Evolutionary conservation across 1,140 invertebrate species (phyloP).

Genomic region (Scaptomyza graminum): DNA sequence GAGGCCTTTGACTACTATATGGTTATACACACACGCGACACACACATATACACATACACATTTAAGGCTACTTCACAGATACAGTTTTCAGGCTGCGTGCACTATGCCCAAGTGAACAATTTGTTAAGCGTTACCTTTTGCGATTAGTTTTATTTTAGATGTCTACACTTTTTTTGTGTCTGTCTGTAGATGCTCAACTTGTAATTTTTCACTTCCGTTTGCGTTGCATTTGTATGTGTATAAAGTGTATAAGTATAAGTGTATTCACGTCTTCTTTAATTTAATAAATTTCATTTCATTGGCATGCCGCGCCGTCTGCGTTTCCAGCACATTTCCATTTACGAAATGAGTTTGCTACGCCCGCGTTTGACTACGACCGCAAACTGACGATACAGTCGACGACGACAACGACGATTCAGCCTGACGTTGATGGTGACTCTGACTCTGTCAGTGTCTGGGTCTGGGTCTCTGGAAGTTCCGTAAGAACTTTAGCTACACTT

Average conservation of each 20-base stretch:
- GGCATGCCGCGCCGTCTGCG: conserved; percentile 39
- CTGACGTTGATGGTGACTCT: conserved; percentile 30
- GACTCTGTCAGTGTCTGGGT: conserved; percentile 48
- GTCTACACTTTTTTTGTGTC: conserved; percentile 1
- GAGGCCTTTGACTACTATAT: conserved; percentile 7
- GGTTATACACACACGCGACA: conserved; percentile 14
- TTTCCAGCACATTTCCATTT: conserved; percentile 65
- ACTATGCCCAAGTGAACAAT: conserved; percentile 39
- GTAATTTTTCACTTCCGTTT: conserved; percentile 70
- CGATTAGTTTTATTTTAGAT: conserved; percentile 59
- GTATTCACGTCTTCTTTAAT: conserved; percentile 71
- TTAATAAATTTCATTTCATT: conserved; percentile 78
- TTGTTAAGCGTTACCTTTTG: conserved; percentile 69
- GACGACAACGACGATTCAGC: conserved; percentile 16
- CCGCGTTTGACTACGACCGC: conserved; percentile 40
- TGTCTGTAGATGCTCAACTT: not conserved
- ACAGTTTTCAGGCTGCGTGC: conserved; percentile 59
- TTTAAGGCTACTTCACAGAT: conserved; percentile 52
- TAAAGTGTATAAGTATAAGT: conserved; percentile 14
- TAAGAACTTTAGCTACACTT: conserved; percentile 64
- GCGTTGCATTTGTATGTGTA: conserved; percentile 4
- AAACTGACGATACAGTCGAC: conserved; percentile 22
- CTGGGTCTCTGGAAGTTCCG: conserved; percentile 63
- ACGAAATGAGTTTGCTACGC: conserved; percentile 55
- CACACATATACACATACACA: conserved; percentile 17